Evolutionary conservation across 2,888 invertebrate species (phyloP).

Genomic region (Aspidapion aeneum): DNA sequence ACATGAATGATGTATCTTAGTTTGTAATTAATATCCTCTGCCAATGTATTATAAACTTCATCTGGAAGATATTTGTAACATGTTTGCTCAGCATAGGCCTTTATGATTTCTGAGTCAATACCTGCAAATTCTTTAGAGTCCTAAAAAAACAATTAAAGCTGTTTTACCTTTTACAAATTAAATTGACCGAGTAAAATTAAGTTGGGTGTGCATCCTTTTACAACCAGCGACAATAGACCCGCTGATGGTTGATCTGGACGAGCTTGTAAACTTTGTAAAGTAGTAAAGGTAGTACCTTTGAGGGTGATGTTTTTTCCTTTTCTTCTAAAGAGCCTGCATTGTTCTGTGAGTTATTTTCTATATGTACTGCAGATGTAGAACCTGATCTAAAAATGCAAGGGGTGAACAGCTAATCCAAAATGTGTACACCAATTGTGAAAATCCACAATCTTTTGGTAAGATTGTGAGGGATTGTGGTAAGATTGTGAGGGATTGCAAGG

Average conservation of each 20-base stretch:
- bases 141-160: constrained; percentile 28
- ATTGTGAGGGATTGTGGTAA: too few species aligned
- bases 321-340: constrained; percentile 31
- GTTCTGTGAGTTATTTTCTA: constrained; percentile 7
- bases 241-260: background rate
- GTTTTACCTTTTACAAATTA: background rate
- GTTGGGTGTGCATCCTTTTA: too few species aligned
- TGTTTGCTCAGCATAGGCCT: constrained; percentile 42
- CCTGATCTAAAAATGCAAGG: too few species aligned
- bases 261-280: background rate
- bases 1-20: constrained; percentile 45
- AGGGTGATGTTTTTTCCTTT: constrained; percentile 38
- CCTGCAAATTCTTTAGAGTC: constrained; percentile 42
- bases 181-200: too few species aligned
- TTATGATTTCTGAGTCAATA: constrained; percentile 40
- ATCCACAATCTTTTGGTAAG: too few species aligned
- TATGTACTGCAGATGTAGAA: background rate
- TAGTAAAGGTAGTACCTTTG: too few species aligned
- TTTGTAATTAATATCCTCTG: constrained; percentile 46
- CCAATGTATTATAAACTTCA: constrained; percentile 39
- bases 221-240: background rate
- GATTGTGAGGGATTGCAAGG: too few species aligned
- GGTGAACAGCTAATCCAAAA: too few species aligned
- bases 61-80: constrained; percentile 39
- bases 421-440: too few species aligned